phyloP scores from a whole-genome alignment of 2,113 vertebrate species.

The Neotragus pygmaeus region DNA sequence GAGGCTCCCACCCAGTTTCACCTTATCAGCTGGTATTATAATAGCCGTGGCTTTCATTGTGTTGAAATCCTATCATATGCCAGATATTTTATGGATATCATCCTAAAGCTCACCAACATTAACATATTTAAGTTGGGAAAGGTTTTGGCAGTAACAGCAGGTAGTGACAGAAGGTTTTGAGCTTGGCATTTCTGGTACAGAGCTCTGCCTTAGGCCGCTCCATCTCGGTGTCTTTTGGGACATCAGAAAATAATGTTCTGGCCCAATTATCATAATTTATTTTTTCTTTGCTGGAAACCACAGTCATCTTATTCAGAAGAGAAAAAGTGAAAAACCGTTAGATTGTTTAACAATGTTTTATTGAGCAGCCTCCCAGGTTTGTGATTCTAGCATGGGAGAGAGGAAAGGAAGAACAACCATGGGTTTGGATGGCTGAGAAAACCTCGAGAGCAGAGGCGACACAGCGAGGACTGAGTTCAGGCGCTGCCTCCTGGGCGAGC shows the following conservation, averaged over 20 bases:
- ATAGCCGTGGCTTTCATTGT: not conserved
- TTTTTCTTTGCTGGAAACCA: not conserved
- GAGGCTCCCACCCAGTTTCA: not conserved
- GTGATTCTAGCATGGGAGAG: not conserved
- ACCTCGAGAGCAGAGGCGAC: not conserved
- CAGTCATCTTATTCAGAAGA: not conserved
- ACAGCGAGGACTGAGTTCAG: not conserved
- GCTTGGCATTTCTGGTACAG: not conserved
- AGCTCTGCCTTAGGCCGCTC: not conserved
- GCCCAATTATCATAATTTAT: not conserved
- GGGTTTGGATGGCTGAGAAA: not conserved
- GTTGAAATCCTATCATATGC: not conserved
- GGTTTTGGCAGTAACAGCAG: not conserved
- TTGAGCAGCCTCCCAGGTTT: not conserved
- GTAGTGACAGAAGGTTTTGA: not conserved
- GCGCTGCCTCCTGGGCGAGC: not conserved
- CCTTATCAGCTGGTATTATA: not conserved
- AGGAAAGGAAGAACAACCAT: not conserved
- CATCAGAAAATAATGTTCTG: not conserved
- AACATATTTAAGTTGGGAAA: not conserved
- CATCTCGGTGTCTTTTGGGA: not conserved
- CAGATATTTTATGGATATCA: not conserved
- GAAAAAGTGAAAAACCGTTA: not conserved
- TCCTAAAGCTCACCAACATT: not conserved
- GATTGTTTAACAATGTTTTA: not conserved